Evolutionary conservation across 1,140 invertebrate genomes (phyloP).

Genomic region (Dryas iulia): DNA sequence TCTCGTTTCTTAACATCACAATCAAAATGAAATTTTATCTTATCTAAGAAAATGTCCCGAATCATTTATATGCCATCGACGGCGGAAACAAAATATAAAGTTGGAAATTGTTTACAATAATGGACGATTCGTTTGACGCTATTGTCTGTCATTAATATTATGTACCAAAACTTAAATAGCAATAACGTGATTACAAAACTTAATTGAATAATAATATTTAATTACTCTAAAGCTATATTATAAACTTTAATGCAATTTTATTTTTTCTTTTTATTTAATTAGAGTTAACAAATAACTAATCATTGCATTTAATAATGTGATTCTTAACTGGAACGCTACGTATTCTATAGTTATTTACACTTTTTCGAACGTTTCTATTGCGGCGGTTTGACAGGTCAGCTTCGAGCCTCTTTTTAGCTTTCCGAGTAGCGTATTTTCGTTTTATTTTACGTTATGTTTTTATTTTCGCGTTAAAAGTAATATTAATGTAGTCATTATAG

Average conservation of each 20-base stretch:
- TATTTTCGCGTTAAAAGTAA: conserved; percentile 52
- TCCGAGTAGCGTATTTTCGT: conserved; percentile 67
- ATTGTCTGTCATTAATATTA: background rate
- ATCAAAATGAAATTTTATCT: background rate
- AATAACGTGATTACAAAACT: background rate
- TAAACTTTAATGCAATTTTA: background rate
- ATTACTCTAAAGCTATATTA: too few species aligned
- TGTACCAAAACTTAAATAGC: background rate
- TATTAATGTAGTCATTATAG: conserved; percentile 54
- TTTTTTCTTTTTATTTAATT: background rate
- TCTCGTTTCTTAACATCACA: conserved; percentile 14
- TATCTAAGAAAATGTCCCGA: background rate
- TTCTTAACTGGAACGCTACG: conserved; percentile 4
- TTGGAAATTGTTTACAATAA: background rate
- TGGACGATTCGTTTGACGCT: background rate
- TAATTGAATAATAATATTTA: background rate
- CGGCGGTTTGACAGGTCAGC: conserved; percentile 74
- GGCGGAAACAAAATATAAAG: background rate
- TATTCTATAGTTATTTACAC: conserved; percentile 17
- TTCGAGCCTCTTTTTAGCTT: conserved; percentile 72
- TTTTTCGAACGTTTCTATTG: conserved; percentile 52
- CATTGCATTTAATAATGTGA: background rate
- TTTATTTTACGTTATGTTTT: conserved; percentile 66
- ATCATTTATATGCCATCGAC: background rate
- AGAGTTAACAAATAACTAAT: background rate